Evolutionary conservation across 2,888 invertebrate species (phyloP), one percentile per base, ranked within the genome.

Genomic region (Lasiommata megera): DNA sequence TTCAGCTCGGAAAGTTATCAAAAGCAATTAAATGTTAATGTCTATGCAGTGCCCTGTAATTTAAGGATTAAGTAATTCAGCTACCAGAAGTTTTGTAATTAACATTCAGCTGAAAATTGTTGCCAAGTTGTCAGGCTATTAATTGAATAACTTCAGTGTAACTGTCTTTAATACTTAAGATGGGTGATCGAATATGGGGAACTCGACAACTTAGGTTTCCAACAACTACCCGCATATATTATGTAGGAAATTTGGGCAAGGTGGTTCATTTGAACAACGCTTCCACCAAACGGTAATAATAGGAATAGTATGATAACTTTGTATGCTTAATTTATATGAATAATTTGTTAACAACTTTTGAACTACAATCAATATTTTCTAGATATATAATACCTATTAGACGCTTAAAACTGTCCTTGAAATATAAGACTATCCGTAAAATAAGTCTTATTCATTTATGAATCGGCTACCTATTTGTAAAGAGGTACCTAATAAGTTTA

Each of bases 11-110:
- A 47, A 56, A 67, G 63, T 64, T 65, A 66, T 71, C 64, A 64
- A 67, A 63, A 66, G 66, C 66, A 64, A 69, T 72, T 72, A 71
- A 70, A 68, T 63, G 66, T 64, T 68, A 69, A 67, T 67, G 67
- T 66, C 65, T 67, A 66, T 67, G 65, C 64, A 66, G 60, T 63
- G 67, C 63, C 65, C 67, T 66, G 68, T 68, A 70, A 69, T 70
- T 70, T 66, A 60, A 64, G 66, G 65, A 66, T 69, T 60, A 63
- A 65, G 67, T 70, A 67, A 69, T 67, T 70, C 62, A 60, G 63
- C 67, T 66, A 63, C 62, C 62, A 63, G 61, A 69, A 68, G 62
- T 69, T 68, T 51, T 63, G 67, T 65, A 69, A 68, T 70, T 70
- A 70, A 67, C 69, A 68, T 68, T 68, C 65, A 66, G 64, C 66